A percentile compares a stretch with the other conserved stretches of the same genome.
Conservation (phyloP, 2,888 invertebrate species). For the Rotaria macrura region DNA sequence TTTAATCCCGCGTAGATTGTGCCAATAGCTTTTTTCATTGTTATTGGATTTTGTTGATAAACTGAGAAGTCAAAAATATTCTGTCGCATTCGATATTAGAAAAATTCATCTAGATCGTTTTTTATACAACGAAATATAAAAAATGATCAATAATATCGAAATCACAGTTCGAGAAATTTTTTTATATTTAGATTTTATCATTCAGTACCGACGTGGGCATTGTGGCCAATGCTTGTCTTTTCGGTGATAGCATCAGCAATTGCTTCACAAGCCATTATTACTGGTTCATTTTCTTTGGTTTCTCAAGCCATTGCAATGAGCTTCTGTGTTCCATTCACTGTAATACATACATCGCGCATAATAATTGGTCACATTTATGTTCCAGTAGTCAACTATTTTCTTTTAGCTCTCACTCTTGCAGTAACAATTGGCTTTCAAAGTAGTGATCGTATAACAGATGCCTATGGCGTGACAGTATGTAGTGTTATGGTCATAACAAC, state of each 20-base stretch:
- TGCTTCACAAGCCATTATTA: background rate
- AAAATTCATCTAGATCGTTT: too few relatives aligned
- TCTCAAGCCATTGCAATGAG: background rate
- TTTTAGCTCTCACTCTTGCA: background rate
- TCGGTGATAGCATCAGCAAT: background rate
- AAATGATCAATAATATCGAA: too few relatives aligned
- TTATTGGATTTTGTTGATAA: too few relatives aligned
- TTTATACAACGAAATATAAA: too few relatives aligned
- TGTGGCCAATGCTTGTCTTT: background rate
- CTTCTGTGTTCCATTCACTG: background rate
- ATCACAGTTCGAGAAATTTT: too few relatives aligned
- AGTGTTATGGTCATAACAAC: slow-evolving; percentile 16
- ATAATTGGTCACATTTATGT: slow-evolving; percentile 9
- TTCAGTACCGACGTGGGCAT: background rate
- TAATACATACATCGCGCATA: slow-evolving; percentile 7
- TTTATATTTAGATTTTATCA: background rate
- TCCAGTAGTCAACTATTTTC: background rate
- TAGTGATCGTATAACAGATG: background rate
- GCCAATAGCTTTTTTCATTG: too few relatives aligned
- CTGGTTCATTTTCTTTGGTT: background rate
- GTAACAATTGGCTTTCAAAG: slow-evolving; percentile 14
- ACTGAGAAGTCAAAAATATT: too few relatives aligned
- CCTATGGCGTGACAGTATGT: slow-evolving; percentile 16
- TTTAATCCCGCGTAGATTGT: too few relatives aligned
- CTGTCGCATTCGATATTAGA: too few relatives aligned